Percentiles rank a stretch among this genome's conserved stretches.
Conservation (phyloP, 2,888 invertebrate genomes). For the Drosophila robusta region DNA sequence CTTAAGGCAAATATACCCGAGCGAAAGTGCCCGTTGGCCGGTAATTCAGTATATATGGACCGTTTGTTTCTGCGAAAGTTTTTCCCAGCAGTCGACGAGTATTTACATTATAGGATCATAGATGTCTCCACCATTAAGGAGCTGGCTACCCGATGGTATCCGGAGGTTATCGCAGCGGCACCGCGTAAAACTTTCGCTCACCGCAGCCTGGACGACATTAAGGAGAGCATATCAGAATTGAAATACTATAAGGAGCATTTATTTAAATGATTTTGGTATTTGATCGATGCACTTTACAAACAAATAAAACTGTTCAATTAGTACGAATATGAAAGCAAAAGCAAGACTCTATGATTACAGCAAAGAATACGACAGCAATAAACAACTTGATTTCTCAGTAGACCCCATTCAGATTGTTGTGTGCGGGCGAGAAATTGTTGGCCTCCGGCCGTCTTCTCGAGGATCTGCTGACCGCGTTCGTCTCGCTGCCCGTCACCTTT, state of each 20-base stretch:
- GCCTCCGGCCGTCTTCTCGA: slow-evolving; percentile 66
- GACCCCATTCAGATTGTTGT: slow-evolving; percentile 85
- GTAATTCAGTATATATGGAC: slow-evolving; percentile 95
- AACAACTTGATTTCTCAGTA: slow-evolving; percentile 83
- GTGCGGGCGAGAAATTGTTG: slow-evolving; percentile 79
- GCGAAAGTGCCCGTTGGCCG: slow-evolving; percentile 91
- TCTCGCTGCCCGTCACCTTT: slow-evolving; percentile 85
- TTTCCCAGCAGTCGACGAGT: slow-evolving; percentile 90
- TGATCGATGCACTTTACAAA: slow-evolving; percentile 8
- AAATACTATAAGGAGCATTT: slow-evolving; percentile 90
- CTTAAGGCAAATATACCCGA: slow-evolving; percentile 86
- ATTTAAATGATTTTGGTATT: slow-evolving; percentile 84
- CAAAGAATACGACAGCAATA: slow-evolving; percentile 81
- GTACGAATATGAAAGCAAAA: slow-evolving; percentile 76
- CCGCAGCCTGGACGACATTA: slow-evolving; percentile 92
- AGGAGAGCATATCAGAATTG: slow-evolving; percentile 93
- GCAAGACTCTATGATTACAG: slow-evolving; percentile 80
- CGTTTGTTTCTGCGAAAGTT: slow-evolving; percentile 91
- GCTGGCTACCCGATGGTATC: slow-evolving; percentile 92
- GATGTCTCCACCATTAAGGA: slow-evolving; percentile 97
- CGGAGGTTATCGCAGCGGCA: slow-evolving; percentile 86
- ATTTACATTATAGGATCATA: slow-evolving; percentile 96
- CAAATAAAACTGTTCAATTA: slow-evolving; percentile 52
- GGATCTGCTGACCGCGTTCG: slow-evolving; percentile 59
- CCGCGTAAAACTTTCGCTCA: slow-evolving; percentile 89